Evolutionary conservation across 2,113 vertebrate genomes (phyloP).

Genomic region (Callionymus lyra): DNA sequence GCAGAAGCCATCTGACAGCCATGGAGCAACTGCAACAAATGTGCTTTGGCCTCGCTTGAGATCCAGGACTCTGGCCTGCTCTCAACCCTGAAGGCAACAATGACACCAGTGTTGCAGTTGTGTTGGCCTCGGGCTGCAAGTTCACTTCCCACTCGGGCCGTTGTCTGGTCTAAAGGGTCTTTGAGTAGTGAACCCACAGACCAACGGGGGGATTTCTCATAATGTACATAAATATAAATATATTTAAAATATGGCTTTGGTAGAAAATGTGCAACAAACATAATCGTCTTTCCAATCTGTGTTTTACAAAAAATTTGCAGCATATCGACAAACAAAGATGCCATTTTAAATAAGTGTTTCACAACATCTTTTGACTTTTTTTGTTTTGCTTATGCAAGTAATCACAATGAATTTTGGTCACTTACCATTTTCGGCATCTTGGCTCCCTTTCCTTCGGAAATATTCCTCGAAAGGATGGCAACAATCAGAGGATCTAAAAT

Average conservation of each 20-base stretch:
- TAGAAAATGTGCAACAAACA: no score
- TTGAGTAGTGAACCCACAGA: no score
- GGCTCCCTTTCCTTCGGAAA: conserved; percentile 45
- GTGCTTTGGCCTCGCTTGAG: conserved; percentile 27
- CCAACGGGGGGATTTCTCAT: no score
- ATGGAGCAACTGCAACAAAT: conserved; percentile 24
- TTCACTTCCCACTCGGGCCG: conserved; percentile 37
- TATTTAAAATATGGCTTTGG: no score
- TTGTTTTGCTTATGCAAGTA: no score
- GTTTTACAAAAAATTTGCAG: no score
- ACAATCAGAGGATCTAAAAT: conserved; percentile 40
- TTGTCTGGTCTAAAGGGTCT: conserved; percentile 8
- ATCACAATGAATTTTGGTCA: background rate
- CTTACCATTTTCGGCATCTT: conserved; percentile 73
- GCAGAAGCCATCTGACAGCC: conserved; percentile 15
- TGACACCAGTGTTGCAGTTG: conserved; percentile 38
- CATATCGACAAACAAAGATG: no score
- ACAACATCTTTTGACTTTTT: no score
- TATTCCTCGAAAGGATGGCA: conserved; percentile 35
- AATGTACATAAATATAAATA: no score
- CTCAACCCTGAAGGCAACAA: conserved; percentile 43
- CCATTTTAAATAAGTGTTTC: no score
- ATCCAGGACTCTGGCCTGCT: conserved; percentile 28
- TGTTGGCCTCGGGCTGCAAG: conserved; percentile 16
- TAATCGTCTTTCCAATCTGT: no score